Percentiles rank a stretch among this genome's conserved stretches.
These are phyloP conservation scores for Aegotheles bennettii DNA, from an alignment of 2,113 vertebrate species.

Conservation along the genomic window DNA sequence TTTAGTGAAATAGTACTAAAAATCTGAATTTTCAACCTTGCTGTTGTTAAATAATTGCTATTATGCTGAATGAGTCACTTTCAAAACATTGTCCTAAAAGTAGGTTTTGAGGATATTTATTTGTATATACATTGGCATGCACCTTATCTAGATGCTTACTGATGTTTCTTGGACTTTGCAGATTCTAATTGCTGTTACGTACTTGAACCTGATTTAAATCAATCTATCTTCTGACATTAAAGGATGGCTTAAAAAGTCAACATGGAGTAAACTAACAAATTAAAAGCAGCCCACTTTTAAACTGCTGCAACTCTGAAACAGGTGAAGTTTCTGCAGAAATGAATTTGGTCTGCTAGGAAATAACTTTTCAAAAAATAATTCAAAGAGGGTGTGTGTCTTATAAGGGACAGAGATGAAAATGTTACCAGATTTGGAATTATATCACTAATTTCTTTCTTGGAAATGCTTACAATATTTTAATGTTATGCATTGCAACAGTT, in stretches of 20 bases:
- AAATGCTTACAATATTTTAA: background rate
- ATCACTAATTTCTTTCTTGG: background rate
- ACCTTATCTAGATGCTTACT: background rate
- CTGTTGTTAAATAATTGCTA: background rate
- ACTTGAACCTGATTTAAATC: constrained; percentile 32
- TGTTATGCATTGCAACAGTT: background rate
- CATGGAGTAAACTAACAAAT: background rate
- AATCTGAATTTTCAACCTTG: background rate
- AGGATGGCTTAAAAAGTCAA: background rate
- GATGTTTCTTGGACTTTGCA: background rate
- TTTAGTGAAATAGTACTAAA: background rate
- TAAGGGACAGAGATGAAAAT: background rate
- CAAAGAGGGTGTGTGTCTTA: background rate
- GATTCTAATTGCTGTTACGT: background rate
- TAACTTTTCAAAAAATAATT: background rate
- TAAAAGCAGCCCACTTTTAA: background rate
- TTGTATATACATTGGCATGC: background rate
- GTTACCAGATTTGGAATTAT: background rate
- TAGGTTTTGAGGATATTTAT: background rate
- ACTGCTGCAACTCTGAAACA: background rate
- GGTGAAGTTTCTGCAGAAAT: background rate
- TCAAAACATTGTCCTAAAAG: background rate
- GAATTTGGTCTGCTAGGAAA: background rate
- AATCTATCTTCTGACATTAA: background rate
- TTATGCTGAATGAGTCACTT: background rate